These are phyloP conservation scores for Setipinna tenuifilis DNA, from an alignment of 2,797 vertebrate species.

Conservation along the genomic window DNA sequence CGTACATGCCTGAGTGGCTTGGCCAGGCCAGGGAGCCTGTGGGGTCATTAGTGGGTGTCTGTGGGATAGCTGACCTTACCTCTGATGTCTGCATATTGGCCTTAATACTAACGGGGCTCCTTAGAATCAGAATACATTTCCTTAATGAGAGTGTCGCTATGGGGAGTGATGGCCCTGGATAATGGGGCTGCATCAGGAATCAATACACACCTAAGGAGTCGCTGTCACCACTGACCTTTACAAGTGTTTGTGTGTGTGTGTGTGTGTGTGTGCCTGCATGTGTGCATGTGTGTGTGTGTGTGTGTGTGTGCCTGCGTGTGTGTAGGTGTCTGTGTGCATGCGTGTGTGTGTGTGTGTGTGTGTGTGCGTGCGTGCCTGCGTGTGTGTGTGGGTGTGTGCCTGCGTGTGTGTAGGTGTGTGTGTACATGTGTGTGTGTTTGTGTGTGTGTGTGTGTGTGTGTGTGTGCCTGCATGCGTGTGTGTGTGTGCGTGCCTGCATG, in stretches of 20 bases:
- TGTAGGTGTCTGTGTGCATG: not conserved
- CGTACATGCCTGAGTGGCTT: constrained; percentile 19
- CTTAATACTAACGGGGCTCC: constrained; percentile 1
- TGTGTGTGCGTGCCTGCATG: too few relatives aligned
- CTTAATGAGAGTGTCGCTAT: constrained; percentile 67
- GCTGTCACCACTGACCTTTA: constrained; percentile 75
- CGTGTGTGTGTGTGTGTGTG: constrained; percentile 12
- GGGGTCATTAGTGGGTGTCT: constrained; percentile 24
- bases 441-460: too few relatives aligned
- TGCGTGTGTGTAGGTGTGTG: too few relatives aligned
- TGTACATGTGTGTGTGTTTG: too few relatives aligned
- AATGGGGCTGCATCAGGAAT: constrained; percentile 70
- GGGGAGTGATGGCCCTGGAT: constrained; percentile 63
- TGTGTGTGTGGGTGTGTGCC: not conserved
- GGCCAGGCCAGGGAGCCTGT: constrained; percentile 27
- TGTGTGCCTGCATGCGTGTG: too few relatives aligned
- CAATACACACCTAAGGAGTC: constrained; percentile 66
- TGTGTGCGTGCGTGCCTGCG: not conserved
- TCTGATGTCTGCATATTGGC: not conserved
- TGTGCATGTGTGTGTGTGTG: constrained; percentile 5
- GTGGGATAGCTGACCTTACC: constrained; percentile 48
- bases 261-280: not conserved
- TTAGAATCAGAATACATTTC: constrained; percentile 64
- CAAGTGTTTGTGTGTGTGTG: constrained; percentile 28
- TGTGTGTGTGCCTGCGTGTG: constrained; percentile 18